Base-by-base conservation (phyloP, 2,797 vertebrate species). In the Pipistrellus nathusii region DNA sequence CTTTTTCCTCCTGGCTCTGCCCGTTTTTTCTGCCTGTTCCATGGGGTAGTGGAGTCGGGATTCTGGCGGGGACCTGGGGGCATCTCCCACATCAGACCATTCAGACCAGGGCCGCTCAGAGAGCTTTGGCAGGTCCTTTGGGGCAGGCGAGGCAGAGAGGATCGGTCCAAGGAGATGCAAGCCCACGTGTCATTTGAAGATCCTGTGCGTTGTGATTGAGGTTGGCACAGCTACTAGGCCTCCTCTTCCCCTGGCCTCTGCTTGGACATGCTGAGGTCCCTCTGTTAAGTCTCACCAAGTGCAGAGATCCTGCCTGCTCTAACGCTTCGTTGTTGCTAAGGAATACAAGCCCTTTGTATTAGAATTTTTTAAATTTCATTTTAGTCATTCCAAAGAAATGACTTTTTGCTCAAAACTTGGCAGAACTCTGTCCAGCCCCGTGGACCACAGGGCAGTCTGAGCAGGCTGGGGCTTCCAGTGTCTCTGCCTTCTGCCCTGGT, bases 1-100 rank as follows among this genome's bases (percentile, higher is more conserved):
- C 95, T 97, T 98, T 98, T 97, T 96, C 92, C 90, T 97, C 90
- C 72, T 84, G 84, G 62, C 81, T 30, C 35, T 9, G 41, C 62
- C 86, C 32, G 2, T 85, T 87, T 95, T 95, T 87, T 85, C 95
- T 95, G 82, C 91, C 87, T 88, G 48, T 95, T 94, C 90, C 76
- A 51, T 14, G 4, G 3, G 57, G 59, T 27, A 73, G 8, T 75
- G 87, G 76, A 92, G n/a, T 32, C 15, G 55, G 77, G 55, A 86
- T 81, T 85, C 92, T 85, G 51, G 44, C 71, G 76, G 68, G 41
- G 32, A 80, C 20, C 1, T 3, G 5, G 55, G 57, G 55, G 41
- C n/a, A 8, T 68, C 8, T 2, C 18, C 46, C 9, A 38, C 32
- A 6, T 69, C 64, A 46, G 13, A 48, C 35, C 23, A 7, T 17